These are phyloP conservation scores for Eretmocerus hayati DNA, from an alignment of 2,888 invertebrate species.

Conservation along the genomic window DNA sequence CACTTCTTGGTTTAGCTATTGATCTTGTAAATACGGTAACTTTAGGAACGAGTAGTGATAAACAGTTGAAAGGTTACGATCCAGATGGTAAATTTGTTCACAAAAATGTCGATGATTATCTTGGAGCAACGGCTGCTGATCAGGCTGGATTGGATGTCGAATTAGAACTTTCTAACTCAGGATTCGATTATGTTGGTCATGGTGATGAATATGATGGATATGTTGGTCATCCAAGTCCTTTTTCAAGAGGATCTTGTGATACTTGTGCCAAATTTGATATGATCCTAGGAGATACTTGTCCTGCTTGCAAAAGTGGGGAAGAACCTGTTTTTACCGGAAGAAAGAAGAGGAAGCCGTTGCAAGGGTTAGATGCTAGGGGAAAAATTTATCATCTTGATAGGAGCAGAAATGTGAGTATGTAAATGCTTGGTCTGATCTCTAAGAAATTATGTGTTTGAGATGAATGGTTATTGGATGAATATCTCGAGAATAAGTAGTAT, in stretches of 20 bases:
- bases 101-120: constrained; percentile 10
- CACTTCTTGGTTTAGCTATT: constrained; percentile 10
- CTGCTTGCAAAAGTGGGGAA: constrained; percentile 16
- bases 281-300: neutral
- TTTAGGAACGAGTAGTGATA: neutral
- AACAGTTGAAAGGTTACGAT: neutral
- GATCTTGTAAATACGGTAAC: constrained; percentile 19
- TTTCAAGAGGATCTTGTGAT: constrained; percentile 6
- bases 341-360: neutral
- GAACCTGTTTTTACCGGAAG: no score
- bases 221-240: constrained; percentile 2
- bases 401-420: neutral
- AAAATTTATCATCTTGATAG: neutral
- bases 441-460: neutral
- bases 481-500: no score
- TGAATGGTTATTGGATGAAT: neutral
- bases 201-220: neutral
- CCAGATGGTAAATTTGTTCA: neutral
- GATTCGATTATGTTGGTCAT: constrained; percentile 10
- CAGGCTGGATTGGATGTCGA: neutral
- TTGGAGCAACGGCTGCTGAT: constrained; percentile 1
- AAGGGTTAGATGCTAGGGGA: neutral
- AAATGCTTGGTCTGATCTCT: neutral
- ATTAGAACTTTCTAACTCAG: constrained; percentile 3
- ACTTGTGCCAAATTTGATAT: constrained; percentile 9